Conservation (phyloP, 2,888 invertebrate species). For the Drosophila kokeensis region DNA sequence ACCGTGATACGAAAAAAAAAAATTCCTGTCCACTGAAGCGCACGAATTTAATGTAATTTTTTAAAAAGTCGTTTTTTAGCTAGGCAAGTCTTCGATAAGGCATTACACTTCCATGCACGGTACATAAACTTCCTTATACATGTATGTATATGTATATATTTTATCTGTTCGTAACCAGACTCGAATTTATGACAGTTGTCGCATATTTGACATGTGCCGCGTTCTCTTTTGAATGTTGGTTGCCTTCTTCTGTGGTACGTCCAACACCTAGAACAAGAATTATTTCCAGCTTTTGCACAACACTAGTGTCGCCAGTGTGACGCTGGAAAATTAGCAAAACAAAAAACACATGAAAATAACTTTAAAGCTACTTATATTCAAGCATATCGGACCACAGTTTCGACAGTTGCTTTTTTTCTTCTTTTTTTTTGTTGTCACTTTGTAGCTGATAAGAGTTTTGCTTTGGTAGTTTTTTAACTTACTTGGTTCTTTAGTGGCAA, state of each 20-base stretch:
- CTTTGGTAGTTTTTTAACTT: constrained; percentile 74
- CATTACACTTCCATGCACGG: constrained; percentile 11
- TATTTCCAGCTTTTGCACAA: constrained; percentile 43
- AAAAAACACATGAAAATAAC: constrained; percentile 26
- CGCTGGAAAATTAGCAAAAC: constrained; percentile 51
- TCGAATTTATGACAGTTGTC: constrained; percentile 76
- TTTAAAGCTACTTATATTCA: constrained; percentile 63
- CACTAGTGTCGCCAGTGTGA: constrained; percentile 67
- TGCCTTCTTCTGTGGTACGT: constrained; percentile 24
- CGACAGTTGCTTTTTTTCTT: constrained; percentile 20
- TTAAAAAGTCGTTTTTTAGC: constrained; percentile 71
- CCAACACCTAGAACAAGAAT: constrained; percentile 67
- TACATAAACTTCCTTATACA: constrained; percentile 16
- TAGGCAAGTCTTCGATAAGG: constrained; percentile 39
- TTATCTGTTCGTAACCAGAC: constrained; percentile 69
- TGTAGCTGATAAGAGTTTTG: constrained; percentile 75
- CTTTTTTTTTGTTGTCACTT: constrained; percentile 51
- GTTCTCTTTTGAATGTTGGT: constrained; percentile 4
- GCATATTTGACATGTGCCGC: constrained; percentile 55
- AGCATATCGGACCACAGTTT: constrained; percentile 60
- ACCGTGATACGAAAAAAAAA: constrained; percentile 57
- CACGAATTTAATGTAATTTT: constrained; percentile 78
- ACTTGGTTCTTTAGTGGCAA: constrained; percentile 37
- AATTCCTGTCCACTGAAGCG: constrained; percentile 77
- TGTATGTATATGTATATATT: constrained; percentile 25